Base-by-base conservation (phyloP, 2,113 vertebrate species). In the Geococcyx californianus region DNA sequence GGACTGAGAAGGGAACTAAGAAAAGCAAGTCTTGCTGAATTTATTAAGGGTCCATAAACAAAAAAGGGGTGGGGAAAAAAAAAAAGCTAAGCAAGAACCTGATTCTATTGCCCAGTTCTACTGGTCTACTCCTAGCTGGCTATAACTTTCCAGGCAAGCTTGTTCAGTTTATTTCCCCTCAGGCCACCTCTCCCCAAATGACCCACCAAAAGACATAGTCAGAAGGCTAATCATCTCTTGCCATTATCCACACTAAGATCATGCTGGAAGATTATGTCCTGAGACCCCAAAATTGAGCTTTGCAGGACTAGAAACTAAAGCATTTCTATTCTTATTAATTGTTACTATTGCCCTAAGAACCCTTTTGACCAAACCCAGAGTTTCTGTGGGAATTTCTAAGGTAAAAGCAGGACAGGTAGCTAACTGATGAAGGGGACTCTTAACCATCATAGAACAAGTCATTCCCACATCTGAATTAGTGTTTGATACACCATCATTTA, bases 11-110 rank as follows among this genome's bases (percentile, higher is more conserved):
- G 15, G 29, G 40, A 92, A 36, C 34, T 31, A 49, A n/a, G 17
- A 34, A 68, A 66, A 87, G 56, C 56, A 82, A 92, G 7, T 56
- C 56, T 33, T 52, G 24, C 15, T 60, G 42, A 60, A 33, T 63
- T 51, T 67, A 72, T 72, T 55, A 55, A 69, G 15, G 10, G 13
- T 40, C 36, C 33, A 60, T 13, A 90, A 74, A 81, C 4, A 73
- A 75, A 56, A 34, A 21, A 8, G 2, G 3, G 1, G 34, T 4
- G 4, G 7, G 4, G 0, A 1, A 29, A 51, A 40, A n/a, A 29
- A 59, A 1, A 62, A 28, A 17, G 13, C 18, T 38, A 60, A 90
- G 64, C 7, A 69, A 69, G 36, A 4, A 33, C 4, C 13, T 28
- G 24, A 38, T 33, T 47, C 24, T 62, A 16, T 21, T n/a, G 10